Conservation (phyloP, 2,888 invertebrate species). For the Chouioia cunea region DNA sequence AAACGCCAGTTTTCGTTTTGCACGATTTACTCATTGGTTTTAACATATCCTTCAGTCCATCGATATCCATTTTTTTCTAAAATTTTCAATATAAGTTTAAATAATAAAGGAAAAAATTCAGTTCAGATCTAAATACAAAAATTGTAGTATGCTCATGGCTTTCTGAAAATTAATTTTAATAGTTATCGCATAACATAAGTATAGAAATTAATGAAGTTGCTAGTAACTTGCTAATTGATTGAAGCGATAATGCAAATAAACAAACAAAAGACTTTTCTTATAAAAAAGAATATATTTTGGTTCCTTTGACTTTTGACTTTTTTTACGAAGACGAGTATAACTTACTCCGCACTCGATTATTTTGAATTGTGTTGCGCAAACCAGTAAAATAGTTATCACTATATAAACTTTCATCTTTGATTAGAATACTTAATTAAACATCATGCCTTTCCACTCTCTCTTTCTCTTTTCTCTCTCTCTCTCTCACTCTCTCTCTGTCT, state of each 20-base stretch:
- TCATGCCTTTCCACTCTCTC: too few species aligned
- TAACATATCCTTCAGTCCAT: slow-evolving; percentile 1
- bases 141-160: background rate
- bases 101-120: slow-evolving; percentile 16
- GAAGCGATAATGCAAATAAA: too few species aligned
- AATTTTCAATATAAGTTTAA: background rate
- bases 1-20: slow-evolving; percentile 29
- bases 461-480: background rate
- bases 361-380: slow-evolving; percentile 9
- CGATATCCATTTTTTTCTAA: slow-evolving; percentile 34
- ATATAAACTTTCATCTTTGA: slow-evolving; percentile 17
- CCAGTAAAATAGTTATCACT: background rate
- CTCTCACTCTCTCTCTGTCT: background rate
- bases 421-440: too few species aligned
- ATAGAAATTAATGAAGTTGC: too few species aligned
- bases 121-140: slow-evolving; percentile 6
- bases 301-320: too few species aligned
- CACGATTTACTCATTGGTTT: slow-evolving; percentile 39
- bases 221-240: too few species aligned
- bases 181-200: too few species aligned
- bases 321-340: background rate
- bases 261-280: too few species aligned
- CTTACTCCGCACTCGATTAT: slow-evolving; percentile 24
- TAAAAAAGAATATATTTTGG: too few species aligned
- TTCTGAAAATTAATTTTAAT: slow-evolving; percentile 16